A percentile compares a stretch with the other conserved stretches of the same genome.
Evolutionary conservation across 2,113 vertebrate genomes (phyloP).

Genomic region (Triplophysa siluroides): DNA sequence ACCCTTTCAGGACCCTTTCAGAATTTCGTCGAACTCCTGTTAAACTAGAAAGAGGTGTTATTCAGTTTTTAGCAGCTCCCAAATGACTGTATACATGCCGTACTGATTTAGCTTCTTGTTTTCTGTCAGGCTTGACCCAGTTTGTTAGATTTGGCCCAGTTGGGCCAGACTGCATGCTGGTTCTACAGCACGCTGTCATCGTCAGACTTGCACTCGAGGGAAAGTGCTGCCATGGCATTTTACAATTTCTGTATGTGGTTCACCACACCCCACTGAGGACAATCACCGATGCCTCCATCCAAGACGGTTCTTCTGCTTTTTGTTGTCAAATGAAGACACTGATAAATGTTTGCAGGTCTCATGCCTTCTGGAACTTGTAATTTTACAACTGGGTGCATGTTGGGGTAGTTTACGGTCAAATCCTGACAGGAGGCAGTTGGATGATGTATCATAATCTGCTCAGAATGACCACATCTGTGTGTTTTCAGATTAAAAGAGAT

Average conservation of each 20-base stretch:
- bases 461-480: slow-evolving; percentile 32
- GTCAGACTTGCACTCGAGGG: neutral
- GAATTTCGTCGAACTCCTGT: neutral
- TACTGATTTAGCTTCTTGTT: slow-evolving; percentile 17
- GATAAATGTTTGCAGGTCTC: neutral
- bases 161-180: slow-evolving; percentile 27
- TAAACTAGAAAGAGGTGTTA: neutral
- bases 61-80: neutral
- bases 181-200: neutral
- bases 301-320: slow-evolving; percentile 2
- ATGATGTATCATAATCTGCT: slow-evolving; percentile 32
- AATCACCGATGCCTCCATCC: slow-evolving; percentile 8
- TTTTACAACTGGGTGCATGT: neutral
- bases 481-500: slow-evolving; percentile 34
- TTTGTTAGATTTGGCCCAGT: slow-evolving; percentile 39
- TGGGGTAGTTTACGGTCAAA: neutral
- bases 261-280: slow-evolving; percentile 17
- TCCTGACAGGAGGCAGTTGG: slow-evolving; percentile 7
- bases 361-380: neutral
- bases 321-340: slow-evolving; percentile 19
- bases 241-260: slow-evolving; percentile 28
- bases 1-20: no score
- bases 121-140: slow-evolving; percentile 34
- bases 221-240: slow-evolving; percentile 33
- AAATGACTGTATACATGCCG: slow-evolving; percentile 15